A percentile compares a stretch with the other conserved stretches of the same genome.
Evolutionary conservation across 2,797 vertebrate genomes (phyloP).

Genomic region (Triplophysa yarkandensis): DNA sequence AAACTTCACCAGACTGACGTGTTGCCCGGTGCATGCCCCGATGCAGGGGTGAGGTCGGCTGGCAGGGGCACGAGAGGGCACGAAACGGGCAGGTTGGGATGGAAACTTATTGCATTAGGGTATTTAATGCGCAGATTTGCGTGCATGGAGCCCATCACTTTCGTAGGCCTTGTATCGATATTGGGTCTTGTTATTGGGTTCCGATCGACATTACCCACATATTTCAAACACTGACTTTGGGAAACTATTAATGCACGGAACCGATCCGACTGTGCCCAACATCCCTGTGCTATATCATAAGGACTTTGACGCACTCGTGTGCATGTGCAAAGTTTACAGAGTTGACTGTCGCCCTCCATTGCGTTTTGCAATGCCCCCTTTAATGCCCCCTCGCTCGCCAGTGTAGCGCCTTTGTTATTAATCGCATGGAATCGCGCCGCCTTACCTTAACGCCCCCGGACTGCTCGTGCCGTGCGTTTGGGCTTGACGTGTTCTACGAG

Average conservation of each 20-base stretch:
- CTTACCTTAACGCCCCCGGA: conserved; percentile 80
- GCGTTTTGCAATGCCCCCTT: conserved; percentile 81
- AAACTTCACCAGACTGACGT: conserved; percentile 8
- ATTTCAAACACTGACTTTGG: conserved; percentile 28
- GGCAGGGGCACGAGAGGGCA: conserved; percentile 19
- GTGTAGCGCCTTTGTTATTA: conserved; percentile 86
- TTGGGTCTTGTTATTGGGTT: conserved; percentile 46
- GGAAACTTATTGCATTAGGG: conserved; percentile 38
- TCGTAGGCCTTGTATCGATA: conserved; percentile 48
- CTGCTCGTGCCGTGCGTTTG: conserved; percentile 57
- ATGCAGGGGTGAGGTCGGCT: conserved; percentile 22
- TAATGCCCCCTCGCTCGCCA: conserved; percentile 82
- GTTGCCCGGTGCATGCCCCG: neutral
- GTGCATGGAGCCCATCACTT: conserved; percentile 26
- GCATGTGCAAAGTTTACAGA: conserved; percentile 81
- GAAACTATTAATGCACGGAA: neutral
- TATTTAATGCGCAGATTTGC: conserved; percentile 1
- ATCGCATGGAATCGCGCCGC: conserved; percentile 81
- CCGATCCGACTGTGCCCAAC: conserved; percentile 37
- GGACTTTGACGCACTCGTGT: conserved; percentile 43
- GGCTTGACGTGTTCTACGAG: conserved; percentile 29
- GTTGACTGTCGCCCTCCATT: conserved; percentile 73
- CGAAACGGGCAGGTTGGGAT: conserved; percentile 48
- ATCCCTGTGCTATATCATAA: conserved; percentile 42
- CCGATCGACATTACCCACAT: conserved; percentile 43